Percentiles rank a stretch among this genome's conserved stretches.
These are phyloP conservation scores for Trinorchestia longiramus DNA, from an alignment of 1,140 invertebrate species.

Conservation along the genomic window DNA sequence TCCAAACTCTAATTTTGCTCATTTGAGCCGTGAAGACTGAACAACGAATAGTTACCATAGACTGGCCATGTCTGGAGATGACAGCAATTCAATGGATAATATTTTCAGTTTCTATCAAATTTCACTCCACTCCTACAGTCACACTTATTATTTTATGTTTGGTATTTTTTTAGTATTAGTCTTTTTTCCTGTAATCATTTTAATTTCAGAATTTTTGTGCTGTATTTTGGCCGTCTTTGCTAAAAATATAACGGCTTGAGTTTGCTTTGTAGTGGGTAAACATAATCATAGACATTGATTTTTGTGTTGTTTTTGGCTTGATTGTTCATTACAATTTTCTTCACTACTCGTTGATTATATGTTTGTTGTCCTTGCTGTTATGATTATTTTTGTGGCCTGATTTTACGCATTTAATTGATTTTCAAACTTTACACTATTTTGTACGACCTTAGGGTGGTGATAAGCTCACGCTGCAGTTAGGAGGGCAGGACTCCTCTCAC, in stretches of 20 bases:
- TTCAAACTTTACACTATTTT: background rate
- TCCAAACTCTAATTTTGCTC: background rate
- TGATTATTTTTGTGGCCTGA: background rate
- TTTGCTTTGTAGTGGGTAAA: background rate
- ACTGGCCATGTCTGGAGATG: background rate
- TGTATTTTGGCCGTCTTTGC: background rate
- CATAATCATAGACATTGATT: background rate
- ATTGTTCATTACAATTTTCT: background rate
- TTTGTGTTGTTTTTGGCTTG: background rate
- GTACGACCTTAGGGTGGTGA: constrained; percentile 1
- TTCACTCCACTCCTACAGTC: too few species aligned
- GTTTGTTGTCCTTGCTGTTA: background rate
- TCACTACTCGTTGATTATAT: background rate
- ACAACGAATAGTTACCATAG: background rate
- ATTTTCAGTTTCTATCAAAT: background rate
- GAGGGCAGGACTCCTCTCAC: background rate
- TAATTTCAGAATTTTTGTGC: background rate
- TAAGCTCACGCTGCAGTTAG: constrained; percentile 43
- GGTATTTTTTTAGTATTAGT: background rate
- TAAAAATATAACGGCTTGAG: background rate
- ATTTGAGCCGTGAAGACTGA: too few species aligned
- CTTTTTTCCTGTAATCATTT: background rate
- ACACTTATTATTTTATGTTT: background rate
- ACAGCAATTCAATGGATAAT: background rate
- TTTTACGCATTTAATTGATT: background rate